A percentile compares a stretch with the other conserved stretches of the same genome.
Evolutionary conservation across 2,113 vertebrate genomes (phyloP).

Genomic region (Peromyscus maniculatus): DNA sequence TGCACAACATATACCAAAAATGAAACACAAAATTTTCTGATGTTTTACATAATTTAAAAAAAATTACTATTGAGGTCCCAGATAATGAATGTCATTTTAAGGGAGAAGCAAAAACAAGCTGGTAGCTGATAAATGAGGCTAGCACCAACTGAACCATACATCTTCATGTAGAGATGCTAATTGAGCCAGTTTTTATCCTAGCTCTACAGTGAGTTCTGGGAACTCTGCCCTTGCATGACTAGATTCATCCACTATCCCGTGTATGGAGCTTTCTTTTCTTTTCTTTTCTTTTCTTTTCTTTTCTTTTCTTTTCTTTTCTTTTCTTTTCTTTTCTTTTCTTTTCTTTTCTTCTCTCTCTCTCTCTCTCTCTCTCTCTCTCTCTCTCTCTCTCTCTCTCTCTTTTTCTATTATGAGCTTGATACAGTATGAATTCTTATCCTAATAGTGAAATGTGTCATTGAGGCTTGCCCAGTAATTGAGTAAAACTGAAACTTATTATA

Average conservation of each 20-base stretch:
- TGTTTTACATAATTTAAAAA: background rate
- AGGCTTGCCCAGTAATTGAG: no score
- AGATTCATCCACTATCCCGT: accelerated
- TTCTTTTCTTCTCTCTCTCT: no score
- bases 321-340: no score
- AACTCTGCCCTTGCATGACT: accelerated
- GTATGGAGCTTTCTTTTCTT: background rate
- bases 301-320: no score
- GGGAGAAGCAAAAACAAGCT: background rate
- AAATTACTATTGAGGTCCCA: background rate
- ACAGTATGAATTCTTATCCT: no score
- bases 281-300: no score
- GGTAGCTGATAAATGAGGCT: background rate
- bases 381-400: no score
- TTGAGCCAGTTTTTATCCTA: no score
- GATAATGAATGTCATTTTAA: background rate
- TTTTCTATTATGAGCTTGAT: no score
- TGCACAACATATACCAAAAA: background rate
- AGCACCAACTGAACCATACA: background rate
- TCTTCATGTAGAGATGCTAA: accelerated
- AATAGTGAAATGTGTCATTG: no score
- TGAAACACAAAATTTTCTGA: background rate
- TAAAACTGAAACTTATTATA: no score
- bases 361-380: no score
- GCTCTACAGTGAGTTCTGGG: accelerated